Evolutionary conservation across 2,113 vertebrate genomes (phyloP), one percentile per base, ranked within the genome.

Genomic region (Siniperca chuatsi): DNA sequence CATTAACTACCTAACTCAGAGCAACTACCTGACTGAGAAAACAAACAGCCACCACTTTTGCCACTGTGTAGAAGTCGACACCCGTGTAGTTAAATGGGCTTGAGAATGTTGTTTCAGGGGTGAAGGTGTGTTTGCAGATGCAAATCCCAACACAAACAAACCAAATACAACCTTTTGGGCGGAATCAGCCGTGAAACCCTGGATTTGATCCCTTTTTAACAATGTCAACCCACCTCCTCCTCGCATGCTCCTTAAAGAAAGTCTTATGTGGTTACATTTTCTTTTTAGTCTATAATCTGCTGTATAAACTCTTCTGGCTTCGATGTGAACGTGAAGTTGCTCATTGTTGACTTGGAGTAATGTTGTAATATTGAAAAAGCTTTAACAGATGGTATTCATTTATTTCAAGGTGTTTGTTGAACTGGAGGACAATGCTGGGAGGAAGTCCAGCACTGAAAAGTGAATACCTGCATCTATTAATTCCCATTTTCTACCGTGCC

Each of bases 71-170:
- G 92, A 85, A 92, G 78, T 55, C 58, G 72, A 93, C 95, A 90
- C 94, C 77, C 25, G 3, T 64, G 75, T 73, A 79, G 67, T 78
- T 86, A 79, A 86, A 92, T 77, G 87, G 66, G 84, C 75, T 71
- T 75, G 68, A 83, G 75, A 85, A 79, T 94, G 95, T 96, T 96
- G 69, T 94, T 95, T 95, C 93, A 95, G 94, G 81, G 83, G 79
- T 86, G 81, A 70, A 81, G 84, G 89, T 89, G 81, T 92, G 89
- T 93, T 93, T 92, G 90, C 87, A 90, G 65, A 91, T 90, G 89
- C 90, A 92, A 91, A 92, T 90, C 68, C 69, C 29, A 75, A 84
- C 83, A 87, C 84, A 90, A 87, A 88, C 83, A 84, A 90, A 79
- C 42, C 61, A 81, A 81, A 84, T 37, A 70, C 61, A 66, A 88